Evolutionary conservation across 2,113 vertebrate genomes (phyloP), one percentile per base, ranked within the genome.

Genomic region (Silurus glanis): DNA sequence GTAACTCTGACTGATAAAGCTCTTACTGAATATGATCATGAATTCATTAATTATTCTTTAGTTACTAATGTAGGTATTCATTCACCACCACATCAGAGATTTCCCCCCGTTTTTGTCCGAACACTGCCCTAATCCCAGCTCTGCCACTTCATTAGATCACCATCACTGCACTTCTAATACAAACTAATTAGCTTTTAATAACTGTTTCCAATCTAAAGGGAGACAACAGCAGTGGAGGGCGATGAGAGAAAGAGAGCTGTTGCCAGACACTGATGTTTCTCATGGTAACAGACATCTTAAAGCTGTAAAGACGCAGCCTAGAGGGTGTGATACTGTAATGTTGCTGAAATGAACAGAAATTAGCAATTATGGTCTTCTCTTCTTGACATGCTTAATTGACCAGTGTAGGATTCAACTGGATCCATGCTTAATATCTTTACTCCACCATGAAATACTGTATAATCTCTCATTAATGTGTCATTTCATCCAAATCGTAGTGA

Each of bases 131-230:
- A 16, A 64, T 64, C 16, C 47, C 59, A 53, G 61, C 61, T 25
- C 59, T 37, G 12, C 58, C 45, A 64, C 37, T 81, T 81, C 61
- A 82, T 82, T 25, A 66, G 6, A 82, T 82, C 61, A 14, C 61
- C 61, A 82, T 66, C 61, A 66, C 17, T 66, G 61, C 61, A 66
- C 61, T 66, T 66, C 28, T 51, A 82, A 81, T 80, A 28, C 53
- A 79, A 79, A 56, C 78, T 61, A 80, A 82, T 51, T 14, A 82
- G 61, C 0, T 82, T 82, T 82, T 82, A 66, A 82, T 82, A 66
- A 66, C 80, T 82, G 61, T 23, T 17, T 9, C 5, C 0, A 16
- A 51, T 61, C 80, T 66, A 17, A 64, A 47, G 61, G 45, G 61
- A n/a, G 13, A 82, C 45, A 51, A 14, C 61, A 82, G 61, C 10